Evolutionary conservation across 2,888 invertebrate genomes (phyloP), one percentile per base, ranked within the genome.

Genomic region (Apotomis capreana): DNA sequence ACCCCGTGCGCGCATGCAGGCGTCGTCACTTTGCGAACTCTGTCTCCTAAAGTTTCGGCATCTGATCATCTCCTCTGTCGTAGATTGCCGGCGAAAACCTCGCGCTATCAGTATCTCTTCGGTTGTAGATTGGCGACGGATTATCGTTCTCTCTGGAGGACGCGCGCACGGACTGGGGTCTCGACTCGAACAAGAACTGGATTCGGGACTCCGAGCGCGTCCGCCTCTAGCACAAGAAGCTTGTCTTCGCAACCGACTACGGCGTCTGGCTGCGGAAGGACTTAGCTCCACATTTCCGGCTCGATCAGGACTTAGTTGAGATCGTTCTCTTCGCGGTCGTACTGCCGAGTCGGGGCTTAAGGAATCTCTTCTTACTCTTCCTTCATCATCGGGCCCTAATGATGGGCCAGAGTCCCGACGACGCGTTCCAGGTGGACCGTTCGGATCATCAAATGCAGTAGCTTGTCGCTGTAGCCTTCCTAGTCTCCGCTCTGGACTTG

Each of bases 1-100:
- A 0, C 97, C 97, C 15, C 96, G 94, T 75, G 94, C 95, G 79
- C 95, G 93, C 92, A 93, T 93, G 78, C 94, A 95, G 10, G 95
- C 95, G 82, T 97, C 97, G 81, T 98, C 98, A 81, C 97, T 97
- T 87, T 98, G 98, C 0, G 97, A 97, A 82, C 97, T 97, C 87
- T 97, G 97, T 15, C 98, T 94, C n/a, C 98, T 94, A 84, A 98
- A 98, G 86, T 98, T 98, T 49, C 98, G 94, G 83, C 98, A 98
- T 9, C 98, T 94, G 74, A 98, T 98, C 97, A 98, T 98, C 88
- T 98, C 98, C 83, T 98, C 98, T 0, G 97, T 98, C 8, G 98
- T 98, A 4, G 97, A 97, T 84, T 98, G 98, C 12, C 98, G 94
- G 0, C 98, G 95, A 87, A 98, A 98, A 3, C 98, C 98, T 69